Percentiles rank a stretch among this genome's conserved stretches.
Evolutionary conservation across 2,113 vertebrate species (phyloP).

Genomic region (Spermophilus dauricus): DNA sequence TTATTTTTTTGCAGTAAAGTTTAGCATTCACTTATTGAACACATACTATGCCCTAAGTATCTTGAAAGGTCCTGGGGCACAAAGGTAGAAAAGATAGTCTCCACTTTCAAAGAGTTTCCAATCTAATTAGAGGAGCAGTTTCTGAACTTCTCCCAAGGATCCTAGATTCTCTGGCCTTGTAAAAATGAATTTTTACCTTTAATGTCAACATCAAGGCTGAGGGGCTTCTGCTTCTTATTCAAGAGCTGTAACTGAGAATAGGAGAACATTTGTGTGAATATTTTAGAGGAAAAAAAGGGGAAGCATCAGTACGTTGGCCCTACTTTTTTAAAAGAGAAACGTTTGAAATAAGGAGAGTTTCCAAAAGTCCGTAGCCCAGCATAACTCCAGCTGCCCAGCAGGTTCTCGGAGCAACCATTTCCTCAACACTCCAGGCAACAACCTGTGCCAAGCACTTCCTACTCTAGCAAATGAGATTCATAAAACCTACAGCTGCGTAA

Average conservation of each 20-base stretch:
- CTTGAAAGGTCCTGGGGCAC: background rate
- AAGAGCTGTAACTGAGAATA: background rate
- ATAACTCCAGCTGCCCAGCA: background rate
- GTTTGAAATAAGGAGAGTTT: background rate
- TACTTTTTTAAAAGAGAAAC: background rate
- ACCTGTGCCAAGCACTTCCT: background rate
- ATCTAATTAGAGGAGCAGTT: background rate
- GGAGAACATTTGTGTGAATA: background rate
- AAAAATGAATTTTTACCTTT: background rate
- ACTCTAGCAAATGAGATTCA: background rate
- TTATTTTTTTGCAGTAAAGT: background rate
- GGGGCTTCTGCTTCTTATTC: background rate
- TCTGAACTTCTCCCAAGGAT: conserved; percentile 20
- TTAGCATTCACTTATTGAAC: background rate
- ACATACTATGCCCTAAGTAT: background rate
- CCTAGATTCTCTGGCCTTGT: background rate
- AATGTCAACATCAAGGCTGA: background rate
- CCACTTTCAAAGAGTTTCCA: background rate
- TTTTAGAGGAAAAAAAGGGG: background rate
- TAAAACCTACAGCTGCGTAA: background rate
- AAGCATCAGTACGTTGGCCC: background rate
- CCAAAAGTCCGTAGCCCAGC: background rate
- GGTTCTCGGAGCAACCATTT: background rate
- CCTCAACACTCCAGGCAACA: background rate
- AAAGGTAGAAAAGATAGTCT: background rate